phyloP scores from a whole-genome alignment of 2,797 vertebrate species.

The Mycteria americana region DNA sequence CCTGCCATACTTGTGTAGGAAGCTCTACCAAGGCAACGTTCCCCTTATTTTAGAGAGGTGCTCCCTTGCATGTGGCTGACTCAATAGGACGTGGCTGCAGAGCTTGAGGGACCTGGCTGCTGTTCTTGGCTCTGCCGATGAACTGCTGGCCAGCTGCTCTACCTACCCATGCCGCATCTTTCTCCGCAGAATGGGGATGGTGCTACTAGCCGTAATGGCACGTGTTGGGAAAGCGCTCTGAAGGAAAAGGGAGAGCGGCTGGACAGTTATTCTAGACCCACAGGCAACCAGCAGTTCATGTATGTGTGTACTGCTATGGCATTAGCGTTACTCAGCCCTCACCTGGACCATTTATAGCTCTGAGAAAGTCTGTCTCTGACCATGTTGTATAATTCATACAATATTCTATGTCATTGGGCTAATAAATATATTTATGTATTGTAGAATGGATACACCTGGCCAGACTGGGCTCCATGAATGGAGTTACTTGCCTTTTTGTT shows the following conservation, averaged over 20 bases:
- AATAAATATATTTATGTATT: background rate
- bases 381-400: background rate
- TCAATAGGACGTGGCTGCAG: fast-evolving
- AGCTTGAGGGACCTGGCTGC: background rate
- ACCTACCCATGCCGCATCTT: fast-evolving
- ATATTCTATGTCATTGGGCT: background rate
- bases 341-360: background rate
- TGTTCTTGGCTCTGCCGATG: background rate
- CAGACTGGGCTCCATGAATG: background rate
- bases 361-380: background rate
- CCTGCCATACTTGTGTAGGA: background rate
- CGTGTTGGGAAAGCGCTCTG: background rate
- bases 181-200: background rate
- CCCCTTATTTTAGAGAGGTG: background rate
- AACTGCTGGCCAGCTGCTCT: background rate
- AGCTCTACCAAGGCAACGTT: background rate
- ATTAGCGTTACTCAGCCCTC: background rate
- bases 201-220: fast-evolving
- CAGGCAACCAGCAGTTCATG: background rate
- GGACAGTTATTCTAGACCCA: background rate
- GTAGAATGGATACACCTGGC: background rate
- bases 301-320: background rate
- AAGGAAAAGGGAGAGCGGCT: fast-evolving
- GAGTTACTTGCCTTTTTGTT: background rate
- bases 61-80: background rate